Percentiles rank a stretch among this genome's conserved stretches.
Conservation (phyloP, 2,888 invertebrate genomes). For the Cosmopolites sordidus region DNA sequence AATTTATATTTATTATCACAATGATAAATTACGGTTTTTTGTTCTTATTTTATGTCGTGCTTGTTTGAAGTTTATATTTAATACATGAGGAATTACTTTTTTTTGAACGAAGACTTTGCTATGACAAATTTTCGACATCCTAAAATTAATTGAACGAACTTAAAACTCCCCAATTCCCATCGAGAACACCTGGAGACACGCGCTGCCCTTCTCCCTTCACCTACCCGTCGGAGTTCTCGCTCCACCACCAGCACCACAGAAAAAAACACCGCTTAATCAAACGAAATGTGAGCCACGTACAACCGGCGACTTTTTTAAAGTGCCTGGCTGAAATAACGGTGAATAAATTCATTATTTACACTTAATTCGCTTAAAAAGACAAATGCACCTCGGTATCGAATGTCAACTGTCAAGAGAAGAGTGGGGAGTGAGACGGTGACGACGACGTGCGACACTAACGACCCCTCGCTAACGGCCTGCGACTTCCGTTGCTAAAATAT, state of each 20-base stretch:
- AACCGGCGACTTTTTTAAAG: not conserved
- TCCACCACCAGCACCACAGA: no score
- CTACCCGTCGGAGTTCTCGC: slow-evolving; percentile 25
- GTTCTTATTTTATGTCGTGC: no score
- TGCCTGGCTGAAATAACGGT: not conserved
- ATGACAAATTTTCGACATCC: no score
- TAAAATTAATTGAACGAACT: no score
- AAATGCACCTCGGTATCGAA: slow-evolving; percentile 7
- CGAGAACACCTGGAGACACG: no score
- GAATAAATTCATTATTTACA: slow-evolving; percentile 7
- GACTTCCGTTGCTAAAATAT: slow-evolving; percentile 43
- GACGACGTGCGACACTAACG: slow-evolving; percentile 31
- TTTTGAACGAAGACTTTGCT: no score
- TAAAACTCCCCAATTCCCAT: no score
- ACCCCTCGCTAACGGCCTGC: slow-evolving; percentile 26
- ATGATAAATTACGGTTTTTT: no score
- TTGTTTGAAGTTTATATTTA: no score
- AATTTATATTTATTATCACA: no score
- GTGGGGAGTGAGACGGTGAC: not conserved
- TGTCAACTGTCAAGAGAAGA: slow-evolving; percentile 8
- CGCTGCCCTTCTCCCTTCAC: slow-evolving; percentile 15
- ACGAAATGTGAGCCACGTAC: not conserved
- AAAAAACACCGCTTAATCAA: not conserved
- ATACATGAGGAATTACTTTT: no score
- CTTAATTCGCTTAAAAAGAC: slow-evolving; percentile 12